A percentile compares a stretch with the other conserved stretches of the same genome.
Evolutionary conservation across 2,888 invertebrate genomes (phyloP).

Genomic region (Hyles lineata): DNA sequence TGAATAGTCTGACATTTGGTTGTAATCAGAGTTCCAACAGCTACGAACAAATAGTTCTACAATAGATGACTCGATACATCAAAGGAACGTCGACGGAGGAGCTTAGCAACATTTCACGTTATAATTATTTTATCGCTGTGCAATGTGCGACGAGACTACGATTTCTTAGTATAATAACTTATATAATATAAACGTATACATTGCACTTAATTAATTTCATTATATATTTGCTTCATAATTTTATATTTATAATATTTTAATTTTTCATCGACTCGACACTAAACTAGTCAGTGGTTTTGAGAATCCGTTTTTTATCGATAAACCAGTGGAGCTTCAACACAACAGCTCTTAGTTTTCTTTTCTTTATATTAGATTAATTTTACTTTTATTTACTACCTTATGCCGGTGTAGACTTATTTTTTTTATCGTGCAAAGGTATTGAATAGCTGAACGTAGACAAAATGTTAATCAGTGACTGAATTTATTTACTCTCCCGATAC

Average conservation of each 20-base stretch:
- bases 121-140: conserved; percentile 50
- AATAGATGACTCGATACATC: conserved; percentile 29
- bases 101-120: conserved; percentile 72
- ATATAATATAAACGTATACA: conserved; percentile 16
- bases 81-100: conserved; percentile 46
- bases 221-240: conserved; percentile 27
- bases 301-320: conserved; percentile 55
- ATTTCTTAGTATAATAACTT: conserved; percentile 28
- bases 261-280: conserved; percentile 42
- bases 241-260: conserved; percentile 26
- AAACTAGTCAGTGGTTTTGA: conserved; percentile 78
- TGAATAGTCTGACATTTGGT: conserved; percentile 66
- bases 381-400: conserved; percentile 21
- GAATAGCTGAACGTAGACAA: conserved; percentile 47
- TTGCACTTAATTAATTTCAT: conserved; percentile 27
- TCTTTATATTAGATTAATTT: conserved; percentile 41
- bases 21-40: conserved; percentile 47
- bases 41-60: conserved; percentile 32
- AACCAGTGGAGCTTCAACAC: conserved; percentile 64
- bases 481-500: conserved; percentile 35
- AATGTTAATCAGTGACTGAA: conserved; percentile 62
- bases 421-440: conserved; percentile 55
- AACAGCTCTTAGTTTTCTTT: conserved; percentile 65
- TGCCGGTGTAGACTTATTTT: conserved; percentile 33
- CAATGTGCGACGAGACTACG: conserved; percentile 38